These are phyloP conservation scores for Thamnophis elegans DNA, from an alignment of 2,797 vertebrate species.

Conservation along the genomic window DNA sequence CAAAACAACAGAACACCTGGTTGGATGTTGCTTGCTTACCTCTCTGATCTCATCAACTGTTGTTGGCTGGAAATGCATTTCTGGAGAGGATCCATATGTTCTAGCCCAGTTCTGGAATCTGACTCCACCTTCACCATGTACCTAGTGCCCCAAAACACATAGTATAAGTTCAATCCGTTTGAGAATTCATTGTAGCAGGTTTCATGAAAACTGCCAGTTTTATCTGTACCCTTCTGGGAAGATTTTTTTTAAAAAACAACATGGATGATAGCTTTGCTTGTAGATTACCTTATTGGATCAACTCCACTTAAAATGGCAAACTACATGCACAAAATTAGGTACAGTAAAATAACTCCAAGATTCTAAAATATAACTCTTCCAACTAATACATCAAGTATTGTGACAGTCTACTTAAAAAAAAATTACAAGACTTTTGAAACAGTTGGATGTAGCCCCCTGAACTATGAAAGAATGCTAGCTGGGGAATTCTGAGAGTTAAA, in stretches of 20 bases:
- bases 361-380: not conserved
- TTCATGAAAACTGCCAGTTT: not conserved
- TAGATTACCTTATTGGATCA: not conserved
- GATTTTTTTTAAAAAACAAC: not conserved
- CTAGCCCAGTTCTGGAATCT: conserved; percentile 75
- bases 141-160: conserved; percentile 43
- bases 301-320: not conserved
- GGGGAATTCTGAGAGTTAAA: not conserved
- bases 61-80: conserved; percentile 72
- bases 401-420: not conserved
- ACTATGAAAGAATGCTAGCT: not conserved
- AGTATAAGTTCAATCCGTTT: not conserved
- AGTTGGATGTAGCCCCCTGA: not conserved
- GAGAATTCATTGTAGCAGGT: not conserved
- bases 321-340: not conserved
- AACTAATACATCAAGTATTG: not conserved
- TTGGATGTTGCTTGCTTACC: conserved; percentile 47
- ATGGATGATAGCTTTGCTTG: not conserved
- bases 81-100: conserved; percentile 71
- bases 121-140: conserved; percentile 68
- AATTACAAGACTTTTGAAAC: not conserved
- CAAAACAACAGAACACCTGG: not conserved
- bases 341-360: not conserved
- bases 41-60: conserved; percentile 69
- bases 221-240: not conserved